Conservation (phyloP, 2,888 invertebrate genomes). For the Drosophila prostipennis region DNA sequence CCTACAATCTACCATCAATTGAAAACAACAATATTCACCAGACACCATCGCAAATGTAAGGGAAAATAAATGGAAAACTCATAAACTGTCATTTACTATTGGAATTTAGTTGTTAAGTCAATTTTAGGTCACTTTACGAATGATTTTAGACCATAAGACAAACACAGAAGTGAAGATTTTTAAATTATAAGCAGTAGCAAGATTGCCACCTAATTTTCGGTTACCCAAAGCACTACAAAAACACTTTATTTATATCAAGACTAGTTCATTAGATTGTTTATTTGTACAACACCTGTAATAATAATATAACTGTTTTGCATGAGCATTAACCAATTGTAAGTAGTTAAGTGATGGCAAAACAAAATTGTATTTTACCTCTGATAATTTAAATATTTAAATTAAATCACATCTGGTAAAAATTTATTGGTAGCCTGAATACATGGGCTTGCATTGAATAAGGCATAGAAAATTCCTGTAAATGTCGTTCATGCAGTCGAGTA, state of each 20-base stretch:
- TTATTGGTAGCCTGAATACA: conserved; percentile 10
- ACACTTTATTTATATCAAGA: conserved; percentile 50
- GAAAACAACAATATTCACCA: conserved; percentile 24
- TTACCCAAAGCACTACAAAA: conserved; percentile 32
- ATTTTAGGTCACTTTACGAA: conserved; percentile 66
- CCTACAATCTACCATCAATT: conserved; percentile 39
- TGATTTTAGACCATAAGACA: conserved; percentile 66
- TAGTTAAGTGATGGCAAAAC: conserved; percentile 45
- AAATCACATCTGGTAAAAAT: conserved; percentile 44
- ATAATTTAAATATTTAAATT: conserved; percentile 61
- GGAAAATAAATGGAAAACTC: conserved; percentile 30
- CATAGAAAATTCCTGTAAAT: background rate
- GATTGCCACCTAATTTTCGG: conserved; percentile 28
- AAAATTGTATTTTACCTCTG: conserved; percentile 57
- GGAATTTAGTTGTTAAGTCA: conserved; percentile 70
- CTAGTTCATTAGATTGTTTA: conserved; percentile 67
- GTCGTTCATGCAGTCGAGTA: conserved; percentile 26
- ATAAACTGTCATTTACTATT: conserved; percentile 70
- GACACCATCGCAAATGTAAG: conserved; percentile 8
- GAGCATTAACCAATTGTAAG: conserved; percentile 56
- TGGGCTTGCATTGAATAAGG: conserved; percentile 2
- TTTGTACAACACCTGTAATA: conserved; percentile 58
- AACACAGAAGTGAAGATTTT: conserved; percentile 27
- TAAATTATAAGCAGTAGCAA: conserved; percentile 25
- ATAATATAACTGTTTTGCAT: conserved; percentile 51